Evolutionary conservation across 1,140 invertebrate genomes (phyloP).

Genomic region (Galendromus occidentalis): DNA sequence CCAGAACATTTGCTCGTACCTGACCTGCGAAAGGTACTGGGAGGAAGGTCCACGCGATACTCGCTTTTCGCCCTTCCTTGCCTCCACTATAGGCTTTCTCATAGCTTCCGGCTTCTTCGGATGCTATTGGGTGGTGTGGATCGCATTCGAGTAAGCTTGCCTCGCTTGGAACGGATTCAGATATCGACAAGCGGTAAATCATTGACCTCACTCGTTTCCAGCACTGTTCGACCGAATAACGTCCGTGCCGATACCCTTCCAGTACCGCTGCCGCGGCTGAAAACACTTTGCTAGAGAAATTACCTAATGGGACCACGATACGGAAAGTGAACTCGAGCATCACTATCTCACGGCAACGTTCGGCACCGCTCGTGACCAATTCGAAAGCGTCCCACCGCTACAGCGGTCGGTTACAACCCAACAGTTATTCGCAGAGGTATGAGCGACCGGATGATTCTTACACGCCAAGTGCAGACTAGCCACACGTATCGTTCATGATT

Average conservation of each 20-base stretch:
- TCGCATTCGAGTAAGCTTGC: neutral
- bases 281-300: neutral
- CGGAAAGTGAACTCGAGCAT: slow-evolving; percentile 3
- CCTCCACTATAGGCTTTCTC: neutral
- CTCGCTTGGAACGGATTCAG: too few relatives aligned
- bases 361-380: neutral
- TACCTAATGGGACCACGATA: neutral
- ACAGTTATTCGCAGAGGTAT: too few relatives aligned
- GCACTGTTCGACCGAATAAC: neutral
- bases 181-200: too few relatives aligned
- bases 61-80: neutral
- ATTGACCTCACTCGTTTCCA: neutral
- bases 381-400: too few relatives aligned
- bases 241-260: neutral
- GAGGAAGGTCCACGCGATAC: neutral
- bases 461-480: too few relatives aligned
- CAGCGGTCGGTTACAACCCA: too few relatives aligned
- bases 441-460: too few relatives aligned
- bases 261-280: neutral
- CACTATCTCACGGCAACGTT: neutral
- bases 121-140: slow-evolving; percentile 8
- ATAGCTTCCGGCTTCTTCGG: neutral
- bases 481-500: too few relatives aligned
- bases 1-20: slow-evolving; percentile 2
- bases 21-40: neutral